A percentile compares a stretch with the other conserved stretches of the same genome.
phyloP scores from a whole-genome alignment of 2,888 invertebrate genomes.

The Thumatha senex region DNA sequence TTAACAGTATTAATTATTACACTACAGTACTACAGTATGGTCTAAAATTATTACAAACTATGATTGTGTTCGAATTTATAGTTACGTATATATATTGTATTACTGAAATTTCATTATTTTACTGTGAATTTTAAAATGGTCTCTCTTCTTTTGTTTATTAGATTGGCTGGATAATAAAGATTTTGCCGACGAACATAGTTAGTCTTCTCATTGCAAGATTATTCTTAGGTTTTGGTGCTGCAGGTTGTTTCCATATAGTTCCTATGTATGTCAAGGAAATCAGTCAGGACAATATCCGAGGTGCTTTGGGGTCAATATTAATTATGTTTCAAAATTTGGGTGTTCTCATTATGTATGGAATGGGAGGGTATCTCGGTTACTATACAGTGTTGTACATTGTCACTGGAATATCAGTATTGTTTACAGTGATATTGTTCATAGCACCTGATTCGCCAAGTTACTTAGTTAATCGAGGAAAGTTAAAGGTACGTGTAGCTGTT shows the following conservation, averaged over 20 bases:
- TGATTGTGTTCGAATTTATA: too few relatives aligned
- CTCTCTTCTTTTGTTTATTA: not conserved
- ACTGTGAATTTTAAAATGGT: too few relatives aligned
- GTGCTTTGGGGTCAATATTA: slow-evolving; percentile 46
- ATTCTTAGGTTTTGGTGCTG: slow-evolving; percentile 46
- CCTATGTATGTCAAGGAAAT: slow-evolving; percentile 63
- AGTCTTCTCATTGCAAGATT: slow-evolving; percentile 49
- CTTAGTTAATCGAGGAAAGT: slow-evolving; percentile 53
- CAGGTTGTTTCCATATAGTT: slow-evolving; percentile 50
- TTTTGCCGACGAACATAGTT: slow-evolving; percentile 33
- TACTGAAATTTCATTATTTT: too few relatives aligned
- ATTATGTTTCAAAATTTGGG: slow-evolving; percentile 51
- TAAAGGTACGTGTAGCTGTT: slow-evolving; percentile 41
- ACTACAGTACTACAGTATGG: too few relatives aligned
- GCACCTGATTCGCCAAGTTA: slow-evolving; percentile 66
- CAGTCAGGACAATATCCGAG: slow-evolving; percentile 55
- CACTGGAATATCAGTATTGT: slow-evolving; percentile 44
- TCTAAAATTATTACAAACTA: too few relatives aligned
- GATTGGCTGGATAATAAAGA: slow-evolving; percentile 44
- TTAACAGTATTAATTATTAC: too few relatives aligned
- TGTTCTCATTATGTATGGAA: slow-evolving; percentile 47
- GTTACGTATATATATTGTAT: too few relatives aligned
- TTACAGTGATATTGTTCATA: slow-evolving; percentile 42
- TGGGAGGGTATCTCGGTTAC: slow-evolving; percentile 57
- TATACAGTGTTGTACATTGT: slow-evolving; percentile 47